A percentile compares a stretch with the other conserved stretches of the same genome.
phyloP scores from a whole-genome alignment of 2,797 vertebrate genomes.

The Hephaestus fuliginosus region DNA sequence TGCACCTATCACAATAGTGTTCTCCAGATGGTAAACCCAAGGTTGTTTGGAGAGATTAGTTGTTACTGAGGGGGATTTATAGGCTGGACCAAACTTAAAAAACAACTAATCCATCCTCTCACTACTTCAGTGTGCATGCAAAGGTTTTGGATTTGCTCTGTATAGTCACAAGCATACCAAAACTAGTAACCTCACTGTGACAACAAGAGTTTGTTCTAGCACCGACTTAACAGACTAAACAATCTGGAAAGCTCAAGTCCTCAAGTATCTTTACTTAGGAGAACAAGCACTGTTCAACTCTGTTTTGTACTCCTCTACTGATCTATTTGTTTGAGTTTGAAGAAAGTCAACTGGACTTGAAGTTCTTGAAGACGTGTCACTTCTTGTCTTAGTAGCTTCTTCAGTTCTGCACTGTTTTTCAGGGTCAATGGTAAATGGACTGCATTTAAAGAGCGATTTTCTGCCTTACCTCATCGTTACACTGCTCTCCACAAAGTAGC shows the following conservation, averaged over 20 bases:
- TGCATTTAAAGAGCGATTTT: too few relatives aligned
- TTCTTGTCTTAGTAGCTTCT: too few relatives aligned
- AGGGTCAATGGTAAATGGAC: too few relatives aligned
- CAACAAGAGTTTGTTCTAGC: too few relatives aligned
- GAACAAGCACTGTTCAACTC: neutral
- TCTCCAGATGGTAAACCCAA: neutral
- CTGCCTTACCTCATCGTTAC: too few relatives aligned
- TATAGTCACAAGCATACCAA: neutral
- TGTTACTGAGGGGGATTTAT: neutral
- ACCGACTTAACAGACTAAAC: neutral
- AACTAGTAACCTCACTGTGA: neutral
- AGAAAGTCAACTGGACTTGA: too few relatives aligned
- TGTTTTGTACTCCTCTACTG: constrained; percentile 6
- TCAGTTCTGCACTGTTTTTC: too few relatives aligned
- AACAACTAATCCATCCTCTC: neutral
- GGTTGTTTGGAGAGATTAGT: neutral
- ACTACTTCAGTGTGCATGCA: too few relatives aligned
- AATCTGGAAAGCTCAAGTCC: neutral
- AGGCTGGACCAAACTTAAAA: neutral
- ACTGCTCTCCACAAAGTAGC: too few relatives aligned
- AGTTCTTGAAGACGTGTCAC: too few relatives aligned
- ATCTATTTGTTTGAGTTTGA: too few relatives aligned
- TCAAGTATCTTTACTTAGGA: neutral
- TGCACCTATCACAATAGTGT: neutral
- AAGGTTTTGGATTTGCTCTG: neutral